Evolutionary conservation across 2,888 invertebrate species (phyloP).

Genomic region (Calameuta idolon): DNA sequence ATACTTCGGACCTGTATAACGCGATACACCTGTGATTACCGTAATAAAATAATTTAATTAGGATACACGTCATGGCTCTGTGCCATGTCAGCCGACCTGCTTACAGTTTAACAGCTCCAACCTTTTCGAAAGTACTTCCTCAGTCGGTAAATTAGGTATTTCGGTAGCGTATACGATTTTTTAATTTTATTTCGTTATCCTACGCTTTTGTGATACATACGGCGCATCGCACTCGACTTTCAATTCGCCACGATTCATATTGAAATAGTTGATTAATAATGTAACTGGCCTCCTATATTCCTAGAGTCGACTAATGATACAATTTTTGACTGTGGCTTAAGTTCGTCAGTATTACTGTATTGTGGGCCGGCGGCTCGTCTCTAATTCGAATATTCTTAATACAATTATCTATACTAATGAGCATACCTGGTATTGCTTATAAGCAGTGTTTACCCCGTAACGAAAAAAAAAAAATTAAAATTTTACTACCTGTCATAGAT

Average conservation of each 20-base stretch:
- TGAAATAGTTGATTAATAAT: not conserved
- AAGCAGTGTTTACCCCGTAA: not conserved
- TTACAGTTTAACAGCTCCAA: not conserved
- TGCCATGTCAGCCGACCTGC: not conserved
- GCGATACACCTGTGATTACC: not conserved
- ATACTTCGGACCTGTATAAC: not conserved
- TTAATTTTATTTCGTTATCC: not conserved
- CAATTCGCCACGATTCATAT: not conserved
- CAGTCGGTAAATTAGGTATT: not conserved
- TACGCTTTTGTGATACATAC: not conserved
- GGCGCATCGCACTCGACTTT: not conserved
- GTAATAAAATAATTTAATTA: not conserved
- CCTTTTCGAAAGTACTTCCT: not conserved
- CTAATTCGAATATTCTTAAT: not conserved
- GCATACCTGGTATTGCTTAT: not conserved
- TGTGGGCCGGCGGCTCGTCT: not conserved
- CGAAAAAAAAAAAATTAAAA: no score
- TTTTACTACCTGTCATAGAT: no score
- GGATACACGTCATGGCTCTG: not conserved
- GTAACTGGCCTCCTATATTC: not conserved
- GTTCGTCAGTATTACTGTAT: not conserved
- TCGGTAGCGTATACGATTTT: not conserved
- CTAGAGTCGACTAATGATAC: not conserved
- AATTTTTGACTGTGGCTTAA: not conserved
- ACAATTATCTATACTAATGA: not conserved